A percentile compares a stretch with the other conserved stretches of the same genome.
These are phyloP conservation scores for Pachyuromys duprasi DNA, from an alignment of 2,797 vertebrate genomes.

Conservation along the genomic window DNA sequence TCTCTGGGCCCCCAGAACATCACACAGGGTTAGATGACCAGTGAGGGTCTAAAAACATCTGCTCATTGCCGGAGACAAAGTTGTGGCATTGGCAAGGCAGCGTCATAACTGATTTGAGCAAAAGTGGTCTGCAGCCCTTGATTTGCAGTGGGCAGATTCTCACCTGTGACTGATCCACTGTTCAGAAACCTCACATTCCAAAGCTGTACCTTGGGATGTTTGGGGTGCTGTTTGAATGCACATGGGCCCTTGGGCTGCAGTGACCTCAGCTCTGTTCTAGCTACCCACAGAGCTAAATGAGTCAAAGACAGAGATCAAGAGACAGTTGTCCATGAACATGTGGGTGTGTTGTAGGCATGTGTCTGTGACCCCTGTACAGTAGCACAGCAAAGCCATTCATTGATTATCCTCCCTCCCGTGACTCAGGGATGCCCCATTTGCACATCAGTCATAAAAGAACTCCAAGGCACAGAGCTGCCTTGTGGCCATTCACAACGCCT, in stretches of 20 bases:
- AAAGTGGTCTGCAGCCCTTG: not conserved
- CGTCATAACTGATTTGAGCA: not conserved
- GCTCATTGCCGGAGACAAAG: accelerated
- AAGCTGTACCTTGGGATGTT: not conserved
- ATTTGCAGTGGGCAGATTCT: not conserved
- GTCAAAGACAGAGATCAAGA: not conserved
- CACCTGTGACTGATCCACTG: not conserved
- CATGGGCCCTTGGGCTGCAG: no score
- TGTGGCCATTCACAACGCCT: not conserved
- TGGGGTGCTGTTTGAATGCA: not conserved
- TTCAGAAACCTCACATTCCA: not conserved
- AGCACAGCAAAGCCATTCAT: not conserved
- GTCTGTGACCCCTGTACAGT: accelerated
- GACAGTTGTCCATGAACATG: not conserved
- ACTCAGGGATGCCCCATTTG: not conserved
- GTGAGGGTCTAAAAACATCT: accelerated
- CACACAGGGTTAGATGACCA: accelerated
- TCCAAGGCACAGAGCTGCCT: not conserved
- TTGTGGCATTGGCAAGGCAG: accelerated
- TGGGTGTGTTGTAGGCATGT: accelerated
- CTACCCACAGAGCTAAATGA: not conserved
- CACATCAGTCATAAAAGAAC: accelerated
- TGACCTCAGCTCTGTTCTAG: not conserved
- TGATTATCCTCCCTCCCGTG: not conserved
- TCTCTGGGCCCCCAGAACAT: no score